phyloP scores from a whole-genome alignment of 2,113 vertebrate species.

The Morone saxatilis region DNA sequence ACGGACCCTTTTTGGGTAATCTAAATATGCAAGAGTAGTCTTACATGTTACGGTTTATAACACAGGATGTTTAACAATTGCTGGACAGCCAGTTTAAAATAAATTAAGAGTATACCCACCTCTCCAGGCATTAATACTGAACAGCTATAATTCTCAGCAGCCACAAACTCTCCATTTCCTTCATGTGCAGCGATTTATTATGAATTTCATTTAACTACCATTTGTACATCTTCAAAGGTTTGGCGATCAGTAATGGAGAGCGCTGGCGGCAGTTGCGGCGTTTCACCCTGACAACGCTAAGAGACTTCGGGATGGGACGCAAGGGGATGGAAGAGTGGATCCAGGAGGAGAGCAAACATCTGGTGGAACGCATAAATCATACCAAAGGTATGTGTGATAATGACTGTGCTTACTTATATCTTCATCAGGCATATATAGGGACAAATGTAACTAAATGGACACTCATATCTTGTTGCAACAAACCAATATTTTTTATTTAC shows the following conservation, averaged over 20 bases:
- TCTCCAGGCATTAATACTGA: no score
- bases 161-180: neutral
- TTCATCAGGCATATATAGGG: neutral
- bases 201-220: neutral
- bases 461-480: neutral
- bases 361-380: slow-evolving; percentile 76
- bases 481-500: neutral
- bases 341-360: slow-evolving; percentile 85
- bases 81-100: no score
- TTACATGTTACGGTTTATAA: no score
- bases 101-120: no score
- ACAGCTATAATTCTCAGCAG: neutral
- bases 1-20: no score
- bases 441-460: neutral
- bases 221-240: slow-evolving; percentile 50
- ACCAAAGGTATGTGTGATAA: slow-evolving; percentile 28
- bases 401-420: neutral
- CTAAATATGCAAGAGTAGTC: no score
- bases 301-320: slow-evolving; percentile 83
- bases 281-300: slow-evolving; percentile 78
- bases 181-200: neutral
- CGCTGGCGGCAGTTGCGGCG: slow-evolving; percentile 77
- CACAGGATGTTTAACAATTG: no score
- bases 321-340: slow-evolving; percentile 82
- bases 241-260: slow-evolving; percentile 78